Conservation (phyloP, 2,113 vertebrate species). For the Sylvietta virens region DNA sequence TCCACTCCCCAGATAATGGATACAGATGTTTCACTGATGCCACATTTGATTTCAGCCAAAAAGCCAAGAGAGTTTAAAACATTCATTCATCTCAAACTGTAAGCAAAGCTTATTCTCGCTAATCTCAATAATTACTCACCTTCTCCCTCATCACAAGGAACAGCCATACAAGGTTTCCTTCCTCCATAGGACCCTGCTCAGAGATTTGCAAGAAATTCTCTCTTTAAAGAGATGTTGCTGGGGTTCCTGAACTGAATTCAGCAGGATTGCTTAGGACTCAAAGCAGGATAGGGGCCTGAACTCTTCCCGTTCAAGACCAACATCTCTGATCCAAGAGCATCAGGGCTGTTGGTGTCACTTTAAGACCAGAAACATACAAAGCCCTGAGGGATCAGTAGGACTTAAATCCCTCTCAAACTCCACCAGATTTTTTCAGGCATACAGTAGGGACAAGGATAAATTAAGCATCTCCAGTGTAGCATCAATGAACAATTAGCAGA, state of each 20-base stretch:
- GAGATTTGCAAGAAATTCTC: neutral
- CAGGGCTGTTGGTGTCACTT: neutral
- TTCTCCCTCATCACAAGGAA: neutral
- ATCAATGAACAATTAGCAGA: neutral
- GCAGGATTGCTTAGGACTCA: accelerated
- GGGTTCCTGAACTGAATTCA: neutral
- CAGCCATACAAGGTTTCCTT: neutral
- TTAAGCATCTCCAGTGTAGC: neutral
- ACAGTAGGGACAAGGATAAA: neutral
- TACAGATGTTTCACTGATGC: neutral
- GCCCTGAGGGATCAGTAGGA: neutral
- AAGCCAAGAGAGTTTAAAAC: neutral
- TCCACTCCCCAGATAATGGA: neutral
- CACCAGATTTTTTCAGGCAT: neutral
- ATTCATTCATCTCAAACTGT: neutral
- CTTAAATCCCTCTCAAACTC: neutral
- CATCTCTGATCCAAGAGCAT: neutral
- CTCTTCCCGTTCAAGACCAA: neutral
- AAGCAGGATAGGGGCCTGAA: neutral
- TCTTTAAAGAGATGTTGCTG: neutral
- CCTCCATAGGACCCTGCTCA: neutral
- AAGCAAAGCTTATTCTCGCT: neutral
- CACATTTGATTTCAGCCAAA: neutral
- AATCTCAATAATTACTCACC: neutral
- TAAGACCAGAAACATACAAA: neutral